Base-by-base conservation (phyloP, 2,888 invertebrate genomes). In the Tiphia femorata region DNA sequence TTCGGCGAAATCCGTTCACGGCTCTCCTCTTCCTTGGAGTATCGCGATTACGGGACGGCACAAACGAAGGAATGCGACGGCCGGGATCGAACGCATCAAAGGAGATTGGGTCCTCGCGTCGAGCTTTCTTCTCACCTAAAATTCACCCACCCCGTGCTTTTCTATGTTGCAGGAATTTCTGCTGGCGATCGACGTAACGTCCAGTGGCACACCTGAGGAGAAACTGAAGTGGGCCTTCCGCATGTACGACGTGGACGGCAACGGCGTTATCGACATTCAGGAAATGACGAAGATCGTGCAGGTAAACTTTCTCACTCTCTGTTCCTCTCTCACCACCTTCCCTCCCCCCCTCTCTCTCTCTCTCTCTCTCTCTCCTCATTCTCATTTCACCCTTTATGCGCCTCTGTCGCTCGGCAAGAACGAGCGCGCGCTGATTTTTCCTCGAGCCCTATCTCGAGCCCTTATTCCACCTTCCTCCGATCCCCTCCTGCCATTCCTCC, bases 231-330 rank as follows among this genome's bases (percentile, higher is more conserved):
- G 98, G 97, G 98, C 98, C 64, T 98, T 98, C 89, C 92, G 97
- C 83, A 97, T 97, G 96, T 97, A 98, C 85, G 97, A 98, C 84
- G 97, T 98, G 38, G 97, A 98, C 84, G 96, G 97, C 43, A 98
- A 98, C 82, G 98, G 97, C 59, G 95, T 96, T 77, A 98, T 98
- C 84, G 97, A 98, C 84, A 95, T 97, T 78, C 95, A 96, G 84
- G 98, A 98, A 89, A 98, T 98, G 98, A 96, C 96, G 67, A 97
- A 98, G 89, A 98, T 98, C 83, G 97, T 98, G 69, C 97, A 97
- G 94, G 97, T 97, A 85, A 29, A n/a, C n/a, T n/a, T n/a, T n/a
- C 17, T 14, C 19, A 7, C 14, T 12, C 21, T 20, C n/a, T 8
- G 8, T 5, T 20, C 42, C 25, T 20, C 21, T n/a, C 42, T 10